Conservation (phyloP, 2,113 vertebrate species). For the Erythrocercus mccallii region DNA sequence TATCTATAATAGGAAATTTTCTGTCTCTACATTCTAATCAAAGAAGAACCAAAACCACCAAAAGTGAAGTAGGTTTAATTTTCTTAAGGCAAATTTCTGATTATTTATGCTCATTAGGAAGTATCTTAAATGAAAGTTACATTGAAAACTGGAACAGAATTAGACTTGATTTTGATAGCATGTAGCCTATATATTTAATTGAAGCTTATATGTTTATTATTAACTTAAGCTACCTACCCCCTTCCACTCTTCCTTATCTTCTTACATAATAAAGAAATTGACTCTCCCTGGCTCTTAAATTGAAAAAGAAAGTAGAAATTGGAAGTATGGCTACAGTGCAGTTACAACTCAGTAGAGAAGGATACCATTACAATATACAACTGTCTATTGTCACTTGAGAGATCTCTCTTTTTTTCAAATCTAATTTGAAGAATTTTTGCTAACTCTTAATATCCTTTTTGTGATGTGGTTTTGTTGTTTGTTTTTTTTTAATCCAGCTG, state of each 20-base stretch:
- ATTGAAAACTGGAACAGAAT: background rate
- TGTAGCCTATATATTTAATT: background rate
- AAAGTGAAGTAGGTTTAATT: background rate
- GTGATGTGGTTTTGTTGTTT: background rate
- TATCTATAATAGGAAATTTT: background rate
- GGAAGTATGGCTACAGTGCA: background rate
- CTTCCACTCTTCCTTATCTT: background rate
- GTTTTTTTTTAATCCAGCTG: background rate
- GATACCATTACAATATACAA: background rate
- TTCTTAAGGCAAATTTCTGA: background rate
- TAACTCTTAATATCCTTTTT: background rate
- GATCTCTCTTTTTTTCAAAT: background rate
- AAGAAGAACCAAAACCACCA: background rate
- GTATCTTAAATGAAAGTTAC: background rate
- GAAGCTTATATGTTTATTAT: background rate
- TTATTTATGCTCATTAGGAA: background rate
- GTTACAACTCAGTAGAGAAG: background rate
- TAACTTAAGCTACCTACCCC: background rate
- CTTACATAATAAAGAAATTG: background rate
- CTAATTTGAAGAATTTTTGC: background rate
- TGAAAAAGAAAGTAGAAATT: background rate
- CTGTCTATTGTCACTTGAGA: background rate
- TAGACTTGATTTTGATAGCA: background rate
- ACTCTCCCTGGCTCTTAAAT: background rate
- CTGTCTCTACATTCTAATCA: background rate